Evolutionary conservation across 2,113 vertebrate species (phyloP).

Genomic region (Antennarius striatus): DNA sequence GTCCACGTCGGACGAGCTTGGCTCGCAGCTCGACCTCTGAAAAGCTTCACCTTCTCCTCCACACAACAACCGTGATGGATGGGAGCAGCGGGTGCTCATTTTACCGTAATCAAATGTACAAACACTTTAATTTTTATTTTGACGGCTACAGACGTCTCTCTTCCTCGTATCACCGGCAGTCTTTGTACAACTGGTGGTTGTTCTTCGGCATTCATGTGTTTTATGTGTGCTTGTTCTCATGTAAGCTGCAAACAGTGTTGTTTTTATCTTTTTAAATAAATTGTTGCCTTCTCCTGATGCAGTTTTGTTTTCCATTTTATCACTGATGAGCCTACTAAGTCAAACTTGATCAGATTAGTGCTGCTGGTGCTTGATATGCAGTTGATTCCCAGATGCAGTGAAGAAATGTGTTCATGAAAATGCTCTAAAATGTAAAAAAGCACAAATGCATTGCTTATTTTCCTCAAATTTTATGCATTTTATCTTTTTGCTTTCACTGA

Average conservation of each 20-base stretch:
- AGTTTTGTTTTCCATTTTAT: conserved; percentile 33
- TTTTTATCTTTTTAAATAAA: conserved; percentile 45
- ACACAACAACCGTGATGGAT: neutral
- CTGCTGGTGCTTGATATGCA: too few species aligned
- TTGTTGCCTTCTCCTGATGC: conserved; percentile 49
- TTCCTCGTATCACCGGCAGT: conserved; percentile 17
- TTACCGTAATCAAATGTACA: neutral
- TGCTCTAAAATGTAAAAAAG: too few species aligned
- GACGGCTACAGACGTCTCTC: conserved; percentile 14
- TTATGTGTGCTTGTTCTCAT: conserved; percentile 7
- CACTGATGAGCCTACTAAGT: conserved; percentile 49
- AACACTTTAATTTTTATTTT: neutral
- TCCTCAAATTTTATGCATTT: too few species aligned
- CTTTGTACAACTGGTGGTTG: conserved; percentile 16
- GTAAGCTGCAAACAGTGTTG: conserved; percentile 57
- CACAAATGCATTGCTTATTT: too few species aligned
- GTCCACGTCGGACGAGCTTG: neutral
- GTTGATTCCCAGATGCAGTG: too few species aligned
- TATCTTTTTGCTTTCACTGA: too few species aligned
- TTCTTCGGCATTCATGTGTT: conserved; percentile 25
- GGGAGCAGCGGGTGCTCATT: conserved; percentile 19
- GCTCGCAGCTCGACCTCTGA: neutral
- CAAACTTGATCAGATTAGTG: conserved; percentile 42
- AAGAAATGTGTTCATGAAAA: too few species aligned
- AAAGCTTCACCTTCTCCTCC: neutral